Percentiles rank a stretch among this genome's conserved stretches.
These are phyloP conservation scores for Bubo blakistoni DNA, from an alignment of 2,113 vertebrate species.

Conservation along the genomic window DNA sequence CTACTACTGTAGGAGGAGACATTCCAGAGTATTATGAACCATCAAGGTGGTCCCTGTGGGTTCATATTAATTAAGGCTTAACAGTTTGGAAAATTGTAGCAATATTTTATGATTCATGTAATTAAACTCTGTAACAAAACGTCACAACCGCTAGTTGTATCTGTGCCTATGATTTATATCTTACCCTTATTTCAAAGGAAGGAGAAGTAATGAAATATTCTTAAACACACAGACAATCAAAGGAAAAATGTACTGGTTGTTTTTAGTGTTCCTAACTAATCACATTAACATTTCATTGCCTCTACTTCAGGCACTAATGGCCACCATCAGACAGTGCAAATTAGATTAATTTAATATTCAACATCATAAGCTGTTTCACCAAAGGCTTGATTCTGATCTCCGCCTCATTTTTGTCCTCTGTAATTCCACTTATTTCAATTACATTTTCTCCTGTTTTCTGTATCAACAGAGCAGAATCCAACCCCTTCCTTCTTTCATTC, in stretches of 20 bases:
- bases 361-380: slow-evolving; percentile 46
- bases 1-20: slow-evolving; percentile 59
- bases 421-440: not conserved
- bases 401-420: not conserved
- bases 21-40: slow-evolving; percentile 73
- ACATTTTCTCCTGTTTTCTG: not conserved
- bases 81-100: slow-evolving; percentile 83
- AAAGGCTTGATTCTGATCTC: slow-evolving; percentile 24
- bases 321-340: slow-evolving; percentile 52
- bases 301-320: slow-evolving; percentile 38
- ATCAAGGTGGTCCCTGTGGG: slow-evolving; percentile 78
- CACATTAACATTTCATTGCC: slow-evolving; percentile 18
- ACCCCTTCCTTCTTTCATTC: not conserved
- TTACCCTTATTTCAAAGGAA: slow-evolving; percentile 70
- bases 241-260: slow-evolving; percentile 36
- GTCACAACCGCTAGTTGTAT: slow-evolving; percentile 78
- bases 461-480: not conserved
- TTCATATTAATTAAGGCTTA: slow-evolving; percentile 84
- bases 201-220: slow-evolving; percentile 71
- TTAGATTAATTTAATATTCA: slow-evolving; percentile 47
- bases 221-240: slow-evolving; percentile 58
- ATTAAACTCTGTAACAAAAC: slow-evolving; percentile 82
- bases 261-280: slow-evolving; percentile 37
- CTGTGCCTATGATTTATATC: slow-evolving; percentile 78
- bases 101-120: slow-evolving; percentile 85